Percentiles rank a stretch among this genome's conserved stretches.
phyloP scores from a whole-genome alignment of 2,888 invertebrate species.

The Chalcis sispes region DNA sequence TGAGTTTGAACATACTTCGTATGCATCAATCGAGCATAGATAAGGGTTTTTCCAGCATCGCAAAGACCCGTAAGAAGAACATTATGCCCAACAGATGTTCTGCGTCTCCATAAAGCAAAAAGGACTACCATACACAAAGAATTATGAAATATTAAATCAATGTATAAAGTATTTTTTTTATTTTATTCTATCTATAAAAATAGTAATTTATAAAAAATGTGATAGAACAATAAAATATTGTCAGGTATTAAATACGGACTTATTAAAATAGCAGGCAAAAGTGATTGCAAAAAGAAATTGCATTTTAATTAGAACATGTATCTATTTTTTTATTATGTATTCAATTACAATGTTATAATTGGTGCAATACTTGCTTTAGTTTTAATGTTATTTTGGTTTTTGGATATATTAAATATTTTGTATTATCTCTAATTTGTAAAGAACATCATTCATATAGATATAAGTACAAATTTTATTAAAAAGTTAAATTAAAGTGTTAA shows the following conservation, averaged over 20 bases:
- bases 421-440: constrained; percentile 45
- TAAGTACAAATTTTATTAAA: constrained; percentile 4
- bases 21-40: constrained; percentile 88
- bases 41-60: constrained; percentile 93
- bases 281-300: neutral
- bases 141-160: constrained; percentile 1
- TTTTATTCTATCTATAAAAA: constrained; percentile 1
- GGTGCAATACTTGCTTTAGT: constrained; percentile 62
- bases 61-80: constrained; percentile 90
- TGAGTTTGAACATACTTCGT: constrained; percentile 86
- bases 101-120: constrained; percentile 80
- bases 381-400: constrained; percentile 61
- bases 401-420: constrained; percentile 50
- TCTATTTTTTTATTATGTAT: constrained; percentile 66
- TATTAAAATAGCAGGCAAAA: no score
- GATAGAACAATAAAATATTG: constrained; percentile 29
- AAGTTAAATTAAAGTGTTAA: constrained; percentile 30
- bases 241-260: constrained; percentile 39
- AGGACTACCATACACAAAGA: constrained; percentile 77
- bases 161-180: constrained; percentile 36
- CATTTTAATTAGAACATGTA: constrained; percentile 60
- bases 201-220: constrained; percentile 14
- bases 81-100: constrained; percentile 80
- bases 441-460: constrained; percentile 23
- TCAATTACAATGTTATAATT: constrained; percentile 65